Percentiles rank a stretch among this genome's conserved stretches.
phyloP scores from a whole-genome alignment of 2,797 vertebrate genomes.

The Tarsius wallacei region DNA sequence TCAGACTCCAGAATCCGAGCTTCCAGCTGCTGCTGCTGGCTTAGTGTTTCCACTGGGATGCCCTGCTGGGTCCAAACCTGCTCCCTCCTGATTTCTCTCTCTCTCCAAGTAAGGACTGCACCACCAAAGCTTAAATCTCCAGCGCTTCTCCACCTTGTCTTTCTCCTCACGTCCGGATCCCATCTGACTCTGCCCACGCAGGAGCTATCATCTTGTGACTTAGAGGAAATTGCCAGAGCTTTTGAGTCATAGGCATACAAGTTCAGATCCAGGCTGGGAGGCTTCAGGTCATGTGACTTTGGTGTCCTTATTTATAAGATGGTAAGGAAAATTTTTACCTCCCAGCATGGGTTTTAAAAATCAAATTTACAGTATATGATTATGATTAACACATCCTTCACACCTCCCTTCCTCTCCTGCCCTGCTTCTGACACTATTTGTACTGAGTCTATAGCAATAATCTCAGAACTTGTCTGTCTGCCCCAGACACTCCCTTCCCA shows the following conservation, averaged over 20 bases:
- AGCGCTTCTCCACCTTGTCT: neutral
- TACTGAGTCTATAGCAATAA: neutral
- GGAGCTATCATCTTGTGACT: neutral
- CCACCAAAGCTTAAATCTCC: neutral
- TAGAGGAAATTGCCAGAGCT: neutral
- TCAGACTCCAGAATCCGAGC: neutral
- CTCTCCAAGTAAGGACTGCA: neutral
- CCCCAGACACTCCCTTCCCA: neutral
- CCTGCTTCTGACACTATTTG: neutral
- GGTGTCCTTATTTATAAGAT: neutral
- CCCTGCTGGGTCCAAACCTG: neutral
- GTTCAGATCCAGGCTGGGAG: neutral
- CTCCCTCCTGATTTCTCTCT: neutral
- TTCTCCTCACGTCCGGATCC: neutral
- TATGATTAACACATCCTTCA: neutral
- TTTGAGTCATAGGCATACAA: neutral
- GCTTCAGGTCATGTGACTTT: neutral
- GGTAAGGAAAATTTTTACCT: neutral
- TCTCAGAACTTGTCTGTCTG: neutral
- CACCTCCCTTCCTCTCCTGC: neutral
- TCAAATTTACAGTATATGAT: no score
- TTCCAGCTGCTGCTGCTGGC: rapidly evolving
- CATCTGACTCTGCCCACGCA: neutral
- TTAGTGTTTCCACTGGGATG: neutral
- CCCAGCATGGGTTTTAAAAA: neutral